Evolutionary conservation across 2,113 vertebrate genomes (phyloP).

Genomic region (Nerophis ophidion): DNA sequence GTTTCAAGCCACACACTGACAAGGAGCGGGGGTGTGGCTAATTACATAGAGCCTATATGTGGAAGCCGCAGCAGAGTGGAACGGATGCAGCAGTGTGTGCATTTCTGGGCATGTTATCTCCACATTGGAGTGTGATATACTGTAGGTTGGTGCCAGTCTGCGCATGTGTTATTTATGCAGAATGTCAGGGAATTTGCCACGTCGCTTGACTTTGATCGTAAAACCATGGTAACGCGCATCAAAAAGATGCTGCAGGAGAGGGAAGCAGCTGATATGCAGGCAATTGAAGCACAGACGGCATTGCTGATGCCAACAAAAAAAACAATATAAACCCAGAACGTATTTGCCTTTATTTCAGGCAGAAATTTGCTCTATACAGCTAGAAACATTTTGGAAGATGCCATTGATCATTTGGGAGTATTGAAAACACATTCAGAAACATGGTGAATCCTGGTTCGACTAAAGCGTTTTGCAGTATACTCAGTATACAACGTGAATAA

Average conservation of each 20-base stretch:
- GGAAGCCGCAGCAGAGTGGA: constrained; percentile 31
- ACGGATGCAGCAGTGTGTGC: constrained; percentile 20
- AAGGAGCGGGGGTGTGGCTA: constrained; percentile 24
- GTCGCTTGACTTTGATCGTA: constrained; percentile 40
- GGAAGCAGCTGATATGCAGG: constrained; percentile 49
- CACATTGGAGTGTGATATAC: constrained; percentile 7
- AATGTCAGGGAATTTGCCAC: constrained; percentile 12
- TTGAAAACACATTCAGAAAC: too few species aligned
- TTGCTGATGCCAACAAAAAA: constrained; percentile 20
- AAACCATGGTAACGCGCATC: constrained; percentile 62
- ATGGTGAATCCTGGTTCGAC: too few species aligned
- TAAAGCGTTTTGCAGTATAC: too few species aligned
- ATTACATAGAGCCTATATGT: constrained; percentile 22
- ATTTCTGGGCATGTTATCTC: constrained; percentile 11
- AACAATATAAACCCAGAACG: constrained; percentile 9
- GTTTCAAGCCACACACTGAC: constrained; percentile 10
- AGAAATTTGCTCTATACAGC: not conserved
- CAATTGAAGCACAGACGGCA: constrained; percentile 46
- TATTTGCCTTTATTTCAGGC: not conserved
- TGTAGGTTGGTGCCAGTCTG: constrained; percentile 5
- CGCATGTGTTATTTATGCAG: constrained; percentile 12
- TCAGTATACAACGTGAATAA: too few species aligned
- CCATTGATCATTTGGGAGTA: not conserved
- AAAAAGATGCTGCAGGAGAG: constrained; percentile 16
- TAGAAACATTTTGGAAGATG: not conserved